Conservation (phyloP, 2,113 vertebrate genomes). For the Boleophthalmus pectinirostris region DNA sequence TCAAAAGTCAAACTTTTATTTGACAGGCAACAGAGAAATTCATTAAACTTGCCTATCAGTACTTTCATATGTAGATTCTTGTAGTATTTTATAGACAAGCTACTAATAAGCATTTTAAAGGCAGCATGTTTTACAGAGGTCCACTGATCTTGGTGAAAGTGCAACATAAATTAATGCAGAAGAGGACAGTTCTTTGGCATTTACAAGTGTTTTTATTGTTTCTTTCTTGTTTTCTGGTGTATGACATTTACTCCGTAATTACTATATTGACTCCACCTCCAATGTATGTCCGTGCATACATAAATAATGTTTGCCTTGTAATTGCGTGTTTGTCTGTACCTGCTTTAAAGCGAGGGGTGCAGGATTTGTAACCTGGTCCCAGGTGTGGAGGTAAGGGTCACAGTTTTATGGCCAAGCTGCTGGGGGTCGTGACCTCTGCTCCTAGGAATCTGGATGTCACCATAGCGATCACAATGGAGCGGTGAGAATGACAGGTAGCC, state of each 20-base stretch:
- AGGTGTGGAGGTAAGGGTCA: conserved; percentile 70
- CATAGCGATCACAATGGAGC: conserved; percentile 65
- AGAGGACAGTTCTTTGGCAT: background rate
- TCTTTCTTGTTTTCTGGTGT: background rate
- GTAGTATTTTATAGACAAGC: background rate
- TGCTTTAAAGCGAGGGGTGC: conserved; percentile 38
- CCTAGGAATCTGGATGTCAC: conserved; percentile 71
- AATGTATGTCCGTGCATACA: background rate
- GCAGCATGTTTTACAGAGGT: background rate
- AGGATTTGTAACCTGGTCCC: conserved; percentile 58
- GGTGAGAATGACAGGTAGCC: conserved; percentile 74
- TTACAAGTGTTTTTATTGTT: background rate
- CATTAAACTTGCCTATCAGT: background rate
- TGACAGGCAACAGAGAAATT: background rate
- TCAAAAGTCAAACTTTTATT: too few relatives aligned
- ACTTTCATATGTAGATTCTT: too few relatives aligned
- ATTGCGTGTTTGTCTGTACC: conserved; percentile 8
- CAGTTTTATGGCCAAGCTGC: conserved; percentile 54
- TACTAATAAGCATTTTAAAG: background rate
- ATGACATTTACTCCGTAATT: background rate
- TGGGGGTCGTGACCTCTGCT: conserved; percentile 63
- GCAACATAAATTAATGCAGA: background rate
- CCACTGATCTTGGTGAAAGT: background rate
- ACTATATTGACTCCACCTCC: background rate
- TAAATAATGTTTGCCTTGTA: background rate